These are phyloP conservation scores for Alosa sapidissima DNA, from an alignment of 2,797 vertebrate genomes.

Conservation along the genomic window DNA sequence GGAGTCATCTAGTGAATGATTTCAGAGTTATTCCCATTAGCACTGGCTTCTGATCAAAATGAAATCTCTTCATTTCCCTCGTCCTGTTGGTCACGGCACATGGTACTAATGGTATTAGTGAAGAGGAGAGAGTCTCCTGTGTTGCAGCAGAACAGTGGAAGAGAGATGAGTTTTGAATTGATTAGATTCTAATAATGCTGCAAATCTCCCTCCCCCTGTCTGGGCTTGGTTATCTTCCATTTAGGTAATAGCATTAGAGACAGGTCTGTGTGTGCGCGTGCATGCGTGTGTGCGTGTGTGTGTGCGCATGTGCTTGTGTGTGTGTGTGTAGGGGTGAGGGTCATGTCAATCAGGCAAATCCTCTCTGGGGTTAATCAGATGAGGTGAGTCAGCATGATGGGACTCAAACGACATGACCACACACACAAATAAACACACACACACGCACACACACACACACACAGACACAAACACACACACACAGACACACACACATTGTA, in stretches of 20 bases:
- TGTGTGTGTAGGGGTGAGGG: neutral
- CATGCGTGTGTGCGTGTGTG: neutral
- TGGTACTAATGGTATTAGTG: neutral
- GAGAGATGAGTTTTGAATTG: neutral
- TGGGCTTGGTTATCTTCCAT: neutral
- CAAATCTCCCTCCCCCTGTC: neutral
- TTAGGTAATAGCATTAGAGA: neutral
- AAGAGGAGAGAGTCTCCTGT: neutral
- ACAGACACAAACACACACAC: no score
- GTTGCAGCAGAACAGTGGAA: neutral
- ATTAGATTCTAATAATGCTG: neutral
- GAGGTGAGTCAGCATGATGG: constrained; percentile 34
- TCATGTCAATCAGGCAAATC: no score
- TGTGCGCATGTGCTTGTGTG: neutral
- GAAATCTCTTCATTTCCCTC: neutral
- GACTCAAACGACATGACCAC: constrained; percentile 60
- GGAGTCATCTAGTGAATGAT: neutral
- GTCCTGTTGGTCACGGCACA: neutral
- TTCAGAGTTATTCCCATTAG: neutral
- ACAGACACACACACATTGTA: no score
- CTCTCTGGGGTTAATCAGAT: no score
- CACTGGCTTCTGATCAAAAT: neutral
- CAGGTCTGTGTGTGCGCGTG: neutral
- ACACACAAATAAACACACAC: constrained; percentile 30
- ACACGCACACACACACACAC: no score